A percentile compares a stretch with the other conserved stretches of the same genome.
Conservation (phyloP, 2,113 vertebrate genomes). For the Ornithorhynchus anatinus region DNA sequence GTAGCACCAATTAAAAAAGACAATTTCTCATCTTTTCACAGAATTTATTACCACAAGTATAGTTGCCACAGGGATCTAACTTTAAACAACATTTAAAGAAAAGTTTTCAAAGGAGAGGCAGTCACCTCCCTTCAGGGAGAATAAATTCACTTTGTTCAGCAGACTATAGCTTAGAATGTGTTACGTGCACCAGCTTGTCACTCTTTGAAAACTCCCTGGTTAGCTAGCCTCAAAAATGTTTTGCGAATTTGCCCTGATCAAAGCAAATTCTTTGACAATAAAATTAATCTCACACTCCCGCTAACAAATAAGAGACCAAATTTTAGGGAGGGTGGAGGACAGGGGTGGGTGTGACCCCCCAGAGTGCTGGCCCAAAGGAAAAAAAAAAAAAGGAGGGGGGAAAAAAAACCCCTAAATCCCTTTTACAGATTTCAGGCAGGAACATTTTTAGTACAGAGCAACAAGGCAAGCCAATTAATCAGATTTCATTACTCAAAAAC, state of each 20-base stretch:
- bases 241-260: conserved; percentile 43
- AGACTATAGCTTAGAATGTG: conserved; percentile 38
- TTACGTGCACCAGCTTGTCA: conserved; percentile 57
- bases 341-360: neutral
- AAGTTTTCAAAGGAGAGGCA: conserved; percentile 48
- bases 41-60: conserved; percentile 49
- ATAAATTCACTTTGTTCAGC: conserved; percentile 48
- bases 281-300: conserved; percentile 6
- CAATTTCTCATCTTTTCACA: conserved; percentile 22
- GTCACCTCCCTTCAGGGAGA: conserved; percentile 48
- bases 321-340: neutral
- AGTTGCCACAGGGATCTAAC: conserved; percentile 56
- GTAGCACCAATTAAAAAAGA: conserved; percentile 41
- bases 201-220: conserved; percentile 40
- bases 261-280: conserved; percentile 30
- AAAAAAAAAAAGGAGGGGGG: neutral
- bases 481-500: neutral
- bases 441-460: neutral
- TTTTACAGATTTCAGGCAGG: neutral
- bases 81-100: conserved; percentile 28
- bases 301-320: neutral
- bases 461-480: neutral
- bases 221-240: conserved; percentile 37
- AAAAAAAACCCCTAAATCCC: neutral
- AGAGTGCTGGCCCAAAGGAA: neutral